A percentile compares a stretch with the other conserved stretches of the same genome.
Evolutionary conservation across 2,797 vertebrate genomes (phyloP).

Genomic region (Acrossocheilus wenchowensis): DNA sequence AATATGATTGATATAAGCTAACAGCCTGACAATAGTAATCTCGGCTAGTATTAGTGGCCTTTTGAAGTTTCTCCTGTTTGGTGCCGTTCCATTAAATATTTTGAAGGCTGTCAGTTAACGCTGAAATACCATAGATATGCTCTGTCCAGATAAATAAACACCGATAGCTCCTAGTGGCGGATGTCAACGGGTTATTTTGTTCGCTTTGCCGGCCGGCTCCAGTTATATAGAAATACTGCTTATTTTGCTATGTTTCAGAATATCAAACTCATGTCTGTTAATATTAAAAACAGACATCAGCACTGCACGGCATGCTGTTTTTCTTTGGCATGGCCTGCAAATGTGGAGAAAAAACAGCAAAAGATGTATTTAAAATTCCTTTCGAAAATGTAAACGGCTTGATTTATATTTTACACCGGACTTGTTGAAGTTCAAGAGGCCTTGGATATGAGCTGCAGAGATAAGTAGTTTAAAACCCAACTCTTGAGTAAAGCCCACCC

Average conservation of each 20-base stretch:
- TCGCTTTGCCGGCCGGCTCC: constrained; percentile 73
- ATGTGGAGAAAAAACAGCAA: constrained; percentile 2
- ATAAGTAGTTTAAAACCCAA: constrained; percentile 75
- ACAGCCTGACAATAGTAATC: constrained; percentile 64
- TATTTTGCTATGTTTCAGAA: constrained; percentile 80
- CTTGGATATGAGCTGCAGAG: constrained; percentile 69
- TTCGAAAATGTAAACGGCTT: constrained; percentile 45
- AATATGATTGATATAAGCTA: constrained; percentile 66
- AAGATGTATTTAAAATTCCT: constrained; percentile 53
- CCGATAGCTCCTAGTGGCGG: constrained; percentile 68
- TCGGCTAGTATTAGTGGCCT: constrained; percentile 61
- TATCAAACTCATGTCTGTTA: constrained; percentile 76
- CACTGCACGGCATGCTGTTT: constrained; percentile 70
- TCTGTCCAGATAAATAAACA: constrained; percentile 83
- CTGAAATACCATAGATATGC: constrained; percentile 80
- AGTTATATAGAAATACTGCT: constrained; percentile 73
- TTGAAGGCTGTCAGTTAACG: constrained; percentile 84
- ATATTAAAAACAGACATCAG: constrained; percentile 79
- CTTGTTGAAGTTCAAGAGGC: constrained; percentile 29
- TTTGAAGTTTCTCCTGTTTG: constrained; percentile 76
- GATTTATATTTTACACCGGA: constrained; percentile 35
- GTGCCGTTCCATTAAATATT: constrained; percentile 83
- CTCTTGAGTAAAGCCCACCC: constrained; percentile 62
- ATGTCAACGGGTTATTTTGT: constrained; percentile 77
- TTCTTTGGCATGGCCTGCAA: constrained; percentile 58